A percentile compares a stretch with the other conserved stretches of the same genome.
Evolutionary conservation across 2,113 vertebrate genomes (phyloP).

Genomic region (Dermatemys mawii): DNA sequence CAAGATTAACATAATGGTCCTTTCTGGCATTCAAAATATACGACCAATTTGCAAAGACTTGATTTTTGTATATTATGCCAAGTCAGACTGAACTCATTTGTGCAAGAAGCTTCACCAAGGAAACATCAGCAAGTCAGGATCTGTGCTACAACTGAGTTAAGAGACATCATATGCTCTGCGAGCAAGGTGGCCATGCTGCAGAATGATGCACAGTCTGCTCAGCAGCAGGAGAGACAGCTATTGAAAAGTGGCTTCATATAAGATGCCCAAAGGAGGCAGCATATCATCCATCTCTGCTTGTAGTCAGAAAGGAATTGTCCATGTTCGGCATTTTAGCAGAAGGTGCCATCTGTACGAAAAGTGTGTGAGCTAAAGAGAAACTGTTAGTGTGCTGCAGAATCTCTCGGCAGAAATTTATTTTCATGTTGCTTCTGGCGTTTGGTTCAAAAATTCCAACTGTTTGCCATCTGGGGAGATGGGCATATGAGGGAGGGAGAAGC

Average conservation of each 20-base stretch:
- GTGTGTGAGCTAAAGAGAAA: constrained; percentile 44
- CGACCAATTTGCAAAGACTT: neutral
- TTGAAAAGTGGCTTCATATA: neutral
- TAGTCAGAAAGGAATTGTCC: constrained; percentile 21
- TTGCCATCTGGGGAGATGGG: constrained; percentile 63
- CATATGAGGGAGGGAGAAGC: neutral
- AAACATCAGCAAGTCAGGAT: neutral
- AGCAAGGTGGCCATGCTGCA: neutral
- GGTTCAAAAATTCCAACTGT: constrained; percentile 66
- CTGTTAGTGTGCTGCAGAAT: constrained; percentile 44
- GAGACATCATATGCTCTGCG: neutral
- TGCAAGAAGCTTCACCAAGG: neutral
- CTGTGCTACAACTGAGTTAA: neutral
- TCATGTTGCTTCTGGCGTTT: constrained; percentile 50
- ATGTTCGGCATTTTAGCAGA: constrained; percentile 48
- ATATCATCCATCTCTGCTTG: constrained; percentile 18
- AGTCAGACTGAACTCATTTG: neutral
- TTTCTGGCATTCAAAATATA: neutral
- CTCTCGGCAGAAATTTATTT: constrained; percentile 29
- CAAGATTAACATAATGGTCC: neutral
- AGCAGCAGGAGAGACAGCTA: constrained; percentile 18
- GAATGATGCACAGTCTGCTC: neutral
- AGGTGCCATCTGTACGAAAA: neutral
- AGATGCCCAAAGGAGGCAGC: constrained; percentile 27
- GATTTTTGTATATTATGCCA: accelerated